Percentiles rank a stretch among this genome's conserved stretches.
Evolutionary conservation across 1,140 invertebrate species (phyloP).

Genomic region (Camponotus floridanus): DNA sequence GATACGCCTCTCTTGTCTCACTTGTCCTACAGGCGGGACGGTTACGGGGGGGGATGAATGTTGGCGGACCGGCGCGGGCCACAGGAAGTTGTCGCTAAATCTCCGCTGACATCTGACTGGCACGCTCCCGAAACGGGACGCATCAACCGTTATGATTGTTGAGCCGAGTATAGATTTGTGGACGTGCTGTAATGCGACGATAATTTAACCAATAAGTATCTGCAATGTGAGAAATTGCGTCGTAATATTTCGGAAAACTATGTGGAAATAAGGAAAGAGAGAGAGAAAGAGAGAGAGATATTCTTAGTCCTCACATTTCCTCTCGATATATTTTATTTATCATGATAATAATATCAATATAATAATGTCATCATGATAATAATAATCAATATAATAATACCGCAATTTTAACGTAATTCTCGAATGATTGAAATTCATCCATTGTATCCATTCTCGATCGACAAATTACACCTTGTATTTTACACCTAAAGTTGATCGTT

Average conservation of each 20-base stretch:
- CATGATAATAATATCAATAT: too few species aligned
- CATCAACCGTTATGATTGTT: conserved; percentile 69
- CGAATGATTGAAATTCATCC: background rate
- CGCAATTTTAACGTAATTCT: background rate
- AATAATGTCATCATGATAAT: too few species aligned
- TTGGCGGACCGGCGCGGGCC: conserved; percentile 54
- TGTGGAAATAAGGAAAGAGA: background rate
- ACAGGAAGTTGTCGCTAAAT: conserved; percentile 83
- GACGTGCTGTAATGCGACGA: conserved; percentile 10
- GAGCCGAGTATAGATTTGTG: conserved; percentile 67
- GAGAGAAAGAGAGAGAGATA: background rate
- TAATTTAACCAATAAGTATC: conserved; percentile 11
- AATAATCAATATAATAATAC: background rate
- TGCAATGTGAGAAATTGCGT: background rate
- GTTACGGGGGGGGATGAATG: conserved; percentile 28
- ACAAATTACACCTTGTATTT: background rate
- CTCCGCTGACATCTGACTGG: conserved; percentile 77
- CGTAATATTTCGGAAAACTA: background rate
- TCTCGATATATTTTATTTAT: background rate
- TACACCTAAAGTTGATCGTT: conserved; percentile 21
- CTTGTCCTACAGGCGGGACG: conserved; percentile 57
- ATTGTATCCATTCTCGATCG: background rate
- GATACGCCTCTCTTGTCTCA: conserved; percentile 79
- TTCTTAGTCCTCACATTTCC: background rate
- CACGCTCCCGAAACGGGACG: conserved; percentile 59